phyloP scores from a whole-genome alignment of 2,888 invertebrate genomes.

The Entomobrya proxima region DNA sequence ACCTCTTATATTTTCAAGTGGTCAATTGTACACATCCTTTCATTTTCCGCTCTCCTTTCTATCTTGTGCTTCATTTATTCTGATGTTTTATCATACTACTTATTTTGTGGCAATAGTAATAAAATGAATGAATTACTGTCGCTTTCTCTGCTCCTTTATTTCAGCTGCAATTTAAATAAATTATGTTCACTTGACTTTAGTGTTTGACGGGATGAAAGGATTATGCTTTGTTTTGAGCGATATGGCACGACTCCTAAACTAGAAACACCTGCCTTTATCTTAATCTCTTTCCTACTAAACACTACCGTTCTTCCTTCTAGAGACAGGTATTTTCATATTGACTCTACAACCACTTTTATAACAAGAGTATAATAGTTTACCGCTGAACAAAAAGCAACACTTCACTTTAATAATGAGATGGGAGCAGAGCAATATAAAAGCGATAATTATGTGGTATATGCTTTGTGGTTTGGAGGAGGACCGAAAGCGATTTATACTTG shows the following conservation, averaged over 20 bases:
- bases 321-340: background rate
- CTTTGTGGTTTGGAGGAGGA: conserved; percentile 55
- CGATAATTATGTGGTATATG: conserved; percentile 62
- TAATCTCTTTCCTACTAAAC: conserved; percentile 30
- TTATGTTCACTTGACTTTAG: conserved; percentile 24
- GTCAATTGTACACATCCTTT: conserved; percentile 26
- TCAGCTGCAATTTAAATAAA: conserved; percentile 27
- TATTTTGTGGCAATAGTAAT: background rate
- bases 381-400: background rate
- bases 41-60: conserved; percentile 18
- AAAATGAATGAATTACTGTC: background rate
- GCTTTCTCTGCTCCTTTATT: conserved; percentile 19
- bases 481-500: conserved; percentile 41
- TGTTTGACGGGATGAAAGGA: conserved; percentile 13
- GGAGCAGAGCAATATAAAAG: conserved; percentile 20
- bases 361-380: background rate
- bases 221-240: background rate
- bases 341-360: background rate
- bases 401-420: background rate
- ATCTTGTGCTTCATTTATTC: background rate
- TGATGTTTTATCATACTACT: background rate
- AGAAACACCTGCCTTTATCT: conserved; percentile 7
- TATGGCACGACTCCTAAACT: conserved; percentile 11
- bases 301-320: background rate
- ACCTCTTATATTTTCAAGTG: conserved; percentile 36